These are phyloP conservation scores for Drosophila antonietae DNA, from an alignment of 2,888 invertebrate genomes.

Conservation along the genomic window DNA sequence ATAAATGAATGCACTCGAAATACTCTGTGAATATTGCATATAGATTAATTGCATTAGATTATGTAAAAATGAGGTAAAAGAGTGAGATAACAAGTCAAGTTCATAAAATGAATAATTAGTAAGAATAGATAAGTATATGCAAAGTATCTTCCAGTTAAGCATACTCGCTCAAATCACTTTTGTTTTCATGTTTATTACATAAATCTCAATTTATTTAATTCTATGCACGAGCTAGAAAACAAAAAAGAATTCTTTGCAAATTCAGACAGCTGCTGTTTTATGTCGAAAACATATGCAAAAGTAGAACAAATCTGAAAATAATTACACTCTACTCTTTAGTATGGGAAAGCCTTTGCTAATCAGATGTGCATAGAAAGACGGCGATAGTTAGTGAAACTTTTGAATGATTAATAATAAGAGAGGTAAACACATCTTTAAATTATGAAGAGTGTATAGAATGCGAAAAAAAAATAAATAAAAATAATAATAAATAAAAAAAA, in stretches of 20 bases:
- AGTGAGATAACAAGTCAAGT: not conserved
- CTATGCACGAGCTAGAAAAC: slow-evolving; percentile 20
- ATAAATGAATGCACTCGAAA: slow-evolving; percentile 51
- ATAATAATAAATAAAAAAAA: not conserved
- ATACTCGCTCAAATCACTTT: not conserved
- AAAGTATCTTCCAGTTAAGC: not conserved
- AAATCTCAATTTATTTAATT: slow-evolving; percentile 46
- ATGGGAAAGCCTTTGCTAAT: no score
- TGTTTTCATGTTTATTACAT: slow-evolving; percentile 34
- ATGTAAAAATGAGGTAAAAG: not conserved
- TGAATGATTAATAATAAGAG: no score
- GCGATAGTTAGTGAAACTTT: not conserved
- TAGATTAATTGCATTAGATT: not conserved
- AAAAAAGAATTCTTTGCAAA: slow-evolving; percentile 1
- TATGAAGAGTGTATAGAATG: not conserved
- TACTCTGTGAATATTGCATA: slow-evolving; percentile 7
- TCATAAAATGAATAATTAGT: not conserved
- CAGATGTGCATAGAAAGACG: not conserved
- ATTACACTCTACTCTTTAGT: not conserved
- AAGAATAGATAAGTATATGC: not conserved
- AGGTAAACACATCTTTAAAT: no score
- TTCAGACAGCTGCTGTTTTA: slow-evolving; percentile 42
- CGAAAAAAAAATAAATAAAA: not conserved
- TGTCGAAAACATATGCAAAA: slow-evolving; percentile 2
- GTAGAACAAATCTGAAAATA: not conserved